A percentile compares a stretch with the other conserved stretches of the same genome.
phyloP scores from a whole-genome alignment of 2,888 invertebrate genomes.

The Drosophila setosimentum region DNA sequence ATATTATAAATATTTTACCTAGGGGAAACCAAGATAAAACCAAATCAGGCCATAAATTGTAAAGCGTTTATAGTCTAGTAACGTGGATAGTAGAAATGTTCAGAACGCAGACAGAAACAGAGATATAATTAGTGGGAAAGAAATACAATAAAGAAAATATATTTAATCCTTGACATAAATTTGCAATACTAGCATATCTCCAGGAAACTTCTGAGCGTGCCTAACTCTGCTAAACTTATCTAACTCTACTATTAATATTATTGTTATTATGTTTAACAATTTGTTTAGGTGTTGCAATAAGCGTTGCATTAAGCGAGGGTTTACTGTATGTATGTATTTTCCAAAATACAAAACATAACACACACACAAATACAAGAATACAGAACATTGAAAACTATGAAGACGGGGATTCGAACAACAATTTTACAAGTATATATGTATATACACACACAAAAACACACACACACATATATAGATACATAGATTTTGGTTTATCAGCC shows the following conservation, averaged over 20 bases:
- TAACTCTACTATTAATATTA: background rate
- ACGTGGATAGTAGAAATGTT: background rate
- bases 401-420: conserved; percentile 3
- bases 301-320: background rate
- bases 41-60: background rate
- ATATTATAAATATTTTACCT: background rate
- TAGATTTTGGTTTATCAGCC: conserved; percentile 64
- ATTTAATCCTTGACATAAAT: background rate
- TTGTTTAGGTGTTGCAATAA: background rate
- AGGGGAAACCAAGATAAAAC: background rate
- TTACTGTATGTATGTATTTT: conserved; percentile 24
- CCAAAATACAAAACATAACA: conserved; percentile 29
- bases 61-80: background rate
- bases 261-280: background rate
- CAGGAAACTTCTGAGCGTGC: background rate
- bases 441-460: background rate
- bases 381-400: background rate
- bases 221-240: background rate
- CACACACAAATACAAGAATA: conserved; percentile 4
- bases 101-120: background rate
- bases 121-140: background rate
- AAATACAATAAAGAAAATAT: background rate
- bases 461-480: background rate
- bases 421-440: background rate
- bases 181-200: background rate